These are phyloP conservation scores for Phainopepla nitens DNA, from an alignment of 2,113 vertebrate species.

Conservation along the genomic window DNA sequence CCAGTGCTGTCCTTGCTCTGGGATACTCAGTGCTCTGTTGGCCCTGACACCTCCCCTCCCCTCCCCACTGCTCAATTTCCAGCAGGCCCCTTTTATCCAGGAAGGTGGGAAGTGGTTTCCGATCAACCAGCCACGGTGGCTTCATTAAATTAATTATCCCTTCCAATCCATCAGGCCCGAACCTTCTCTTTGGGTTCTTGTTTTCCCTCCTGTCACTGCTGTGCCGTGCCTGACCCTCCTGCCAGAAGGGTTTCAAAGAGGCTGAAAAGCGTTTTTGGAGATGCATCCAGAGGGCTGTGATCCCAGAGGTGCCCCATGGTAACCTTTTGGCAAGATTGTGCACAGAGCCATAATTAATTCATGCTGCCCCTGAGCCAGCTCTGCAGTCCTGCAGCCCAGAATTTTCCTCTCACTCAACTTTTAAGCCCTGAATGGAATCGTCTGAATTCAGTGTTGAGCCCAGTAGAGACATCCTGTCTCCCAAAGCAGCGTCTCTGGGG, in stretches of 20 bases:
- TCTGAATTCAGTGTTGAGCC: neutral
- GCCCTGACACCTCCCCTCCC: neutral
- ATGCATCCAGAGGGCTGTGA: neutral
- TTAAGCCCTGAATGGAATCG: neutral
- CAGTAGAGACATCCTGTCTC: neutral
- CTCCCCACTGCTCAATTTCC: neutral
- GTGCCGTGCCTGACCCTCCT: neutral
- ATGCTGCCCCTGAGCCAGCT: neutral
- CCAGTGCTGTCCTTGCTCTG: neutral
- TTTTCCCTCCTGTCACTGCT: neutral
- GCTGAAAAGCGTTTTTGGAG: neutral
- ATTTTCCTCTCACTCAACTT: neutral
- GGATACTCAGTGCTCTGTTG: neutral
- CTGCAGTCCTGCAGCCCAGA: neutral
- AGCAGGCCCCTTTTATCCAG: neutral
- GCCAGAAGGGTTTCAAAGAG: neutral
- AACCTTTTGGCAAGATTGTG: neutral
- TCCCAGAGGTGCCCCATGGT: neutral
- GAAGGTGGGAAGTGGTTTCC: neutral
- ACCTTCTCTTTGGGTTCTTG: neutral
- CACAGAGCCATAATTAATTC: neutral
- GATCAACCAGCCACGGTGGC: fast-evolving
- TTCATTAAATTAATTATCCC: neutral
- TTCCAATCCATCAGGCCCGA: neutral
- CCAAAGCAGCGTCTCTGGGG: neutral